Evolutionary conservation across 2,888 invertebrate genomes (phyloP).

Genomic region (Herminia tarsipennalis): DNA sequence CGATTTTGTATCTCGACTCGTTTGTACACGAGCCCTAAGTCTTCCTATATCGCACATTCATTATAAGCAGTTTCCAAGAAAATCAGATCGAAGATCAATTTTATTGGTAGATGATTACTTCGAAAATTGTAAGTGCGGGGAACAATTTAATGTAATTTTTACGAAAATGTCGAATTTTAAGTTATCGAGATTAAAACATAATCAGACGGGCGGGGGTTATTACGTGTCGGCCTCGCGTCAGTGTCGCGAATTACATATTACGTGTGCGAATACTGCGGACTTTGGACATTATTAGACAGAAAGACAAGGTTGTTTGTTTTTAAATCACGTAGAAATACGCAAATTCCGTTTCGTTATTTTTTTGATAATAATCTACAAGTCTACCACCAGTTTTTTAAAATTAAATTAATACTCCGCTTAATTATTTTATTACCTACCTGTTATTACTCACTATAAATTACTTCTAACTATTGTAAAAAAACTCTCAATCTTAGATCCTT

Average conservation of each 20-base stretch:
- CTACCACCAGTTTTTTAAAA: too few relatives aligned
- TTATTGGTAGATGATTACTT: slow-evolving; percentile 59
- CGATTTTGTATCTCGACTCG: too few relatives aligned
- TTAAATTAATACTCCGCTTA: too few relatives aligned
- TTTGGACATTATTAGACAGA: slow-evolving; percentile 6
- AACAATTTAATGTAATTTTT: slow-evolving; percentile 65
- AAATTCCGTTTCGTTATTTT: background rate
- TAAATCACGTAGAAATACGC: background rate
- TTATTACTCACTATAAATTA: too few relatives aligned
- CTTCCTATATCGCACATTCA: slow-evolving; percentile 40
- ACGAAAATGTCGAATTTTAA: slow-evolving; percentile 59
- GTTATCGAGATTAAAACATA: slow-evolving; percentile 65
- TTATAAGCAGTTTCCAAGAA: slow-evolving; percentile 56
- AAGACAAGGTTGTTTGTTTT: background rate
- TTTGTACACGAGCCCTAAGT: too few relatives aligned
- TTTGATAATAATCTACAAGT: too few relatives aligned
- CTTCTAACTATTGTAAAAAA: too few relatives aligned
- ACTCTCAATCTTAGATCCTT: too few relatives aligned
- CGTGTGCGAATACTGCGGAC: background rate
- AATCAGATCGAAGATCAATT: slow-evolving; percentile 60
- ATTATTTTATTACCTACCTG: too few relatives aligned
- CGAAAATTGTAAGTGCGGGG: slow-evolving; percentile 48
- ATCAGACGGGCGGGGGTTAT: slow-evolving; percentile 45
- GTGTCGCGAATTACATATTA: slow-evolving; percentile 14
- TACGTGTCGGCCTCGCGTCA: slow-evolving; percentile 34